These are phyloP conservation scores for Coregonus suidteri DNA, from an alignment of 2,797 vertebrate species.

Conservation along the genomic window DNA sequence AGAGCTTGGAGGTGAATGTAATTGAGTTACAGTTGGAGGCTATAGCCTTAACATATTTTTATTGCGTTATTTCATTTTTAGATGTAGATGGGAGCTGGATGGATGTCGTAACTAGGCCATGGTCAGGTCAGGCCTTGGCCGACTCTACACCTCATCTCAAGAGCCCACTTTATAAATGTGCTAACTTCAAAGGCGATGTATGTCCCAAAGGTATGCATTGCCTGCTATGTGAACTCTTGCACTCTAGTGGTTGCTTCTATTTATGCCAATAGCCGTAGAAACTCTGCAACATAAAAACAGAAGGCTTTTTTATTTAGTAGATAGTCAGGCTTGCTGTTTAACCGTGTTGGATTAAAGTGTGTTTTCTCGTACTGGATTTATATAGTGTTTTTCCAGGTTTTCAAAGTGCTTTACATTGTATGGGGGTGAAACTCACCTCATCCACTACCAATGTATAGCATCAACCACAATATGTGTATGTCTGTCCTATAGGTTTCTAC, in stretches of 20 bases:
- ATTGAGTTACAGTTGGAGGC: neutral
- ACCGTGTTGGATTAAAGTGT: neutral
- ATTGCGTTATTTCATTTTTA: slow-evolving; percentile 50
- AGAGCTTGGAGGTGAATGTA: neutral
- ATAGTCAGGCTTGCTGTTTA: neutral
- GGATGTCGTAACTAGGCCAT: slow-evolving; percentile 33
- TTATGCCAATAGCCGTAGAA: neutral
- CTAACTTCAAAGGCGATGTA: slow-evolving; percentile 73
- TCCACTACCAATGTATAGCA: too few species aligned
- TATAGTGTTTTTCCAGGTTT: neutral
- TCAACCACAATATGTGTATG: neutral
- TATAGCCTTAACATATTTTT: slow-evolving; percentile 13
- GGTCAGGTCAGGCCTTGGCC: slow-evolving; percentile 44
- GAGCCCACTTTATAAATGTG: slow-evolving; percentile 56
- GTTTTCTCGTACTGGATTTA: too few species aligned
- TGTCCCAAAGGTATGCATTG: slow-evolving; percentile 70
- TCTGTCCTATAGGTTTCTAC: slow-evolving; percentile 76
- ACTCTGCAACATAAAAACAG: neutral
- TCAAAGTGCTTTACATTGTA: neutral
- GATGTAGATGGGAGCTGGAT: slow-evolving; percentile 45
- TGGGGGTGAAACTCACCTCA: too few species aligned
- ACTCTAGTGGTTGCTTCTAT: neutral
- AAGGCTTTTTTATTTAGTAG: neutral
- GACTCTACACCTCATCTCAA: slow-evolving; percentile 41
- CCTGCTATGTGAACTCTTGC: neutral